Percentiles rank a stretch among this genome's conserved stretches.
These are phyloP conservation scores for Otolemur crassicaudatus DNA, from an alignment of 2,797 vertebrate species.

Conservation along the genomic window DNA sequence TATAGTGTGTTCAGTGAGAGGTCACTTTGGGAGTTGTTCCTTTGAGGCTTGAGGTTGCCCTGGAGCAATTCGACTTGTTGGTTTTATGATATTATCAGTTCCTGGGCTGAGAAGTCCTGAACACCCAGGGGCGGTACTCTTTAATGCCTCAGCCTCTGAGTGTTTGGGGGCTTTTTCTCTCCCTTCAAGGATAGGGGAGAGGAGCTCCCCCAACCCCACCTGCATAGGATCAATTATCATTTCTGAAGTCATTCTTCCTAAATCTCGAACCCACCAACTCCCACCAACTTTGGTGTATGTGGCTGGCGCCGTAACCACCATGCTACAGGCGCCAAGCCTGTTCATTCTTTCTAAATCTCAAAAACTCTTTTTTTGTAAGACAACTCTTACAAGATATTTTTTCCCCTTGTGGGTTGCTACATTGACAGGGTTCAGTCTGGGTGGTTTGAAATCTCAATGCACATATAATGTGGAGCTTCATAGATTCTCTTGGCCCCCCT, in stretches of 20 bases:
- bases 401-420: neutral
- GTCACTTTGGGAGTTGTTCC: neutral
- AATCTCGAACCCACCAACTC: neutral
- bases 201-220: neutral
- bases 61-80: neutral
- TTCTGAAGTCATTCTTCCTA: neutral
- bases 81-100: rapidly evolving
- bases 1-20: neutral
- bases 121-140: neutral
- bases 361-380: neutral
- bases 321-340: no score
- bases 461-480: neutral
- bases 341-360: neutral
- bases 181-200: neutral
- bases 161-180: neutral
- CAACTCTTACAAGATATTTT: neutral
- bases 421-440: neutral
- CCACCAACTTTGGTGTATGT: no score
- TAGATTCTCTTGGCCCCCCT: neutral
- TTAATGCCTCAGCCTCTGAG: neutral
- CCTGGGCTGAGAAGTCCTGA: neutral
- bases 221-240: neutral
- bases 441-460: neutral
- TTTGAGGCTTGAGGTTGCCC: neutral
- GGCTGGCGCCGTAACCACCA: no score